Conservation (phyloP, 2,113 vertebrate species). For the Theristicus caerulescens region DNA sequence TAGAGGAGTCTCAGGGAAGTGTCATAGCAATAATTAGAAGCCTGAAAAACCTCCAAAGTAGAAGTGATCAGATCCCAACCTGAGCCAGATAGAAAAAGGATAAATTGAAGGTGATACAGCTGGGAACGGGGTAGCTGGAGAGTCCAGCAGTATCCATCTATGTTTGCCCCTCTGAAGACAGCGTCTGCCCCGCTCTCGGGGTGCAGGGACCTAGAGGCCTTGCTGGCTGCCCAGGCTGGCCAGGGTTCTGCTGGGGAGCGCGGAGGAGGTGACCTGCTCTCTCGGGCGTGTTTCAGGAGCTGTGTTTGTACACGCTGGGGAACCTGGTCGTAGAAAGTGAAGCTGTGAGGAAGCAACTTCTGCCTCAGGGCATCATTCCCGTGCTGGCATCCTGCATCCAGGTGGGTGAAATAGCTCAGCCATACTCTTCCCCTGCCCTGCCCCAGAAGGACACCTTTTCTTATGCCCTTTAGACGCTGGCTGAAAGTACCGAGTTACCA, state of each 20-base stretch:
- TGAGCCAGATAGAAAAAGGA: not conserved
- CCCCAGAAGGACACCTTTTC: not conserved
- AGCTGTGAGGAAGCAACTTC: slow-evolving; percentile 83
- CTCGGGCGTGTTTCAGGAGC: slow-evolving; percentile 77
- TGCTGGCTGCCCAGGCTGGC: not conserved
- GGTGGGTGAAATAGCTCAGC: slow-evolving; percentile 70
- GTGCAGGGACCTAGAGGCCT: not conserved
- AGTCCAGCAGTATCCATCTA: not conserved
- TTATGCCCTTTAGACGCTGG: not conserved
- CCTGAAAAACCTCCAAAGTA: not conserved
- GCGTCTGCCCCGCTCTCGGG: not conserved
- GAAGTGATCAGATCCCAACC: not conserved
- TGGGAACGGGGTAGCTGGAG: not conserved
- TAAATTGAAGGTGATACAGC: not conserved
- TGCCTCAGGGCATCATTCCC: slow-evolving; percentile 91
- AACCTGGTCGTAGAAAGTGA: slow-evolving; percentile 89
- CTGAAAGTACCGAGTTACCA: not conserved
- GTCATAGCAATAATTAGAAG: not conserved
- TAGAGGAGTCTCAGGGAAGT: not conserved
- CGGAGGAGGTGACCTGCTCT: not conserved
- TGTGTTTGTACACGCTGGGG: slow-evolving; percentile 93
- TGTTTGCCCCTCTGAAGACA: not conserved
- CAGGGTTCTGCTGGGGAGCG: not conserved
- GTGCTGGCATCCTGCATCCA: slow-evolving; percentile 85
- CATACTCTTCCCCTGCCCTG: not conserved